Evolutionary conservation across 2,888 invertebrate genomes (phyloP), one percentile per base, ranked within the genome.

Genomic region (Pheosia tremula): DNA sequence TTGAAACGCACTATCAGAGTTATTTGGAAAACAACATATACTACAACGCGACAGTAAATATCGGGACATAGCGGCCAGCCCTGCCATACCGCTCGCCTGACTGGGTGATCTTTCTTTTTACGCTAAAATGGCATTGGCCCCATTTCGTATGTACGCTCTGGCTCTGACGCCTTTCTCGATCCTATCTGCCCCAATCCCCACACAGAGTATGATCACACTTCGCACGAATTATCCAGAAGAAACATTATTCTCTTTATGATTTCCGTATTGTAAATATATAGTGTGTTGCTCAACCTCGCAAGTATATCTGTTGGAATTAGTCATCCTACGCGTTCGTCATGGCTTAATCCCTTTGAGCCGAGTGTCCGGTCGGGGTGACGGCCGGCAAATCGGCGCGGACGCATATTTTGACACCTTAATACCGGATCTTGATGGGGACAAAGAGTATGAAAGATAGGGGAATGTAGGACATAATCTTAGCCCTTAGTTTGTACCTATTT

Each of bases 381-480:
- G 67, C 75, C 75, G 72, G 67, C 75, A 81, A 78, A 77, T 80
- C 79, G 72, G 82, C 81, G 81, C 74, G 13, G 53, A 75, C 77
- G 79, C 75, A 64, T 83, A 81, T 86, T 88, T 71, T 86, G 86
- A 87, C 85, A 85, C 71, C 75, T 75, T 86, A 81, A 86, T 76
- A 64, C 80, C 63, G 62, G 78, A 72, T 72, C 71, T 59, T 58
- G 0, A 13, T 37, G 62, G 52, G 56, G 50, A 45, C 73, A 75
- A 65, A 77, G 73, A 77, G 56, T 24, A 62, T n/a, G 49, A 39
- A 47, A 11, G 47, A 47, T 11, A 11, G n/a, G n/a, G 5, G n/a
- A 47, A 6, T 11, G 0, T 4, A 47, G n/a, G n/a, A 47, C 4
- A 47, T 24, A 24, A 24, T 24, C 24, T 24, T 24, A 24, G 1